Evolutionary conservation across 2,888 invertebrate genomes (phyloP), one percentile per base, ranked within the genome.

Genomic region (Volucella bombylans): DNA sequence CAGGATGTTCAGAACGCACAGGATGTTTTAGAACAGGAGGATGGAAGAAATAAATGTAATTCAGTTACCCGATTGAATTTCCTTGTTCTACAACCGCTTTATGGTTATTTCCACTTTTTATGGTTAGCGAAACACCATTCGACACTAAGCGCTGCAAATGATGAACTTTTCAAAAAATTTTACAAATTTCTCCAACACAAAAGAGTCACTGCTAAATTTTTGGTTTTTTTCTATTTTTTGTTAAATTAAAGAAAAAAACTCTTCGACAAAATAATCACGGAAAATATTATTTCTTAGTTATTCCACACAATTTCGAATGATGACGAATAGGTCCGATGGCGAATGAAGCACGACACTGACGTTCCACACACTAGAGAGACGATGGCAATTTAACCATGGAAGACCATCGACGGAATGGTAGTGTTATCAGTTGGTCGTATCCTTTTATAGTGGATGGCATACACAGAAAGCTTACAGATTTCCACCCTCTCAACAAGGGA

Each of bases 381-480:
- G 61, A 80, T 55, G 57, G 59, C 68, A 81, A 76, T 81, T 81
- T 64, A 80, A 85, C 85, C 77, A 80, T 81, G 68, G 72, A 85
- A 85, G 81, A 89, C 87, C 88, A 88, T 88, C 89, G 89, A 88
- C 88, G 88, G 89, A 91, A 90, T 91, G 91, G 89, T 88, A 86
- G 86, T 87, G 88, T 89, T 90, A 89, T 90, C 89, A 90, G 89
- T 88, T 80, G 85, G 80, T 87, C 90, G 87, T 89, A 89, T 90
- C 91, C 90, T 91, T 90, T 91, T 90, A 90, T 90, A 90, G 90
- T 67, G 72, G 45, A 65, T 72, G 81, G n/a, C 80, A 45, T 78
- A 57, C 68, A 73, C 74, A 47, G 78, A 86, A 59, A 77, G 49
- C 74, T 86, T 83, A 76, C 81, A 76, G 80, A 76, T 67, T 83